phyloP scores from a whole-genome alignment of 2,797 vertebrate species.

The Semotilus atromaculatus region DNA sequence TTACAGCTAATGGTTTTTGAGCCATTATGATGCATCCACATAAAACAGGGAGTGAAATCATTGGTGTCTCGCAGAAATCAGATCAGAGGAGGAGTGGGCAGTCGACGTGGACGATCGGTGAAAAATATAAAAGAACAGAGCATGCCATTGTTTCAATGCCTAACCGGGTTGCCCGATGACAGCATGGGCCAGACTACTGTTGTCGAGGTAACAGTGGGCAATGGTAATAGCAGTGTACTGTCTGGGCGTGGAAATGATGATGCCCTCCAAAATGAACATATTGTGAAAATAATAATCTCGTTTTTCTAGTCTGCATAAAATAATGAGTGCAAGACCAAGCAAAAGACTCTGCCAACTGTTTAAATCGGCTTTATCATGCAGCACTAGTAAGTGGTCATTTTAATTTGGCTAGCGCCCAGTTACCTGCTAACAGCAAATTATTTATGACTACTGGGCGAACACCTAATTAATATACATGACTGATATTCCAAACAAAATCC shows the following conservation, averaged over 20 bases:
- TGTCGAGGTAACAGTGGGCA: constrained; percentile 51
- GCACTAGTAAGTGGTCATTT: background rate
- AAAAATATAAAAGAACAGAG: constrained; percentile 35
- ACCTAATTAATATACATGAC: background rate
- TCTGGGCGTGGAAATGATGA: constrained; percentile 17
- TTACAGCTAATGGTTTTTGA: background rate
- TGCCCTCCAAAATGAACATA: background rate
- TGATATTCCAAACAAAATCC: constrained; percentile 1
- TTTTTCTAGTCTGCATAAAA: constrained; percentile 3
- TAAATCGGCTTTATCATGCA: background rate
- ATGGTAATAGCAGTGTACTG: constrained; percentile 37
- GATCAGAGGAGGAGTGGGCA: background rate
- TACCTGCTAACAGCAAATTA: background rate
- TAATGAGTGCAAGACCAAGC: background rate
- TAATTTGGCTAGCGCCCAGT: background rate
- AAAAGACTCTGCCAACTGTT: background rate
- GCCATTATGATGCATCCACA: background rate
- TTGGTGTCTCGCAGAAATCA: background rate
- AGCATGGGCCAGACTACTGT: constrained; percentile 45
- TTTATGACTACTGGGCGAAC: background rate
- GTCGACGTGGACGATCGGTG: background rate
- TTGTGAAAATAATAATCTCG: background rate
- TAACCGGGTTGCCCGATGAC: constrained; percentile 46
- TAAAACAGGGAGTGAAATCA: background rate
- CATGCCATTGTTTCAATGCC: constrained; percentile 44